These are phyloP conservation scores for Himalopsyche phryganea DNA, from an alignment of 1,140 invertebrate species.

Conservation along the genomic window DNA sequence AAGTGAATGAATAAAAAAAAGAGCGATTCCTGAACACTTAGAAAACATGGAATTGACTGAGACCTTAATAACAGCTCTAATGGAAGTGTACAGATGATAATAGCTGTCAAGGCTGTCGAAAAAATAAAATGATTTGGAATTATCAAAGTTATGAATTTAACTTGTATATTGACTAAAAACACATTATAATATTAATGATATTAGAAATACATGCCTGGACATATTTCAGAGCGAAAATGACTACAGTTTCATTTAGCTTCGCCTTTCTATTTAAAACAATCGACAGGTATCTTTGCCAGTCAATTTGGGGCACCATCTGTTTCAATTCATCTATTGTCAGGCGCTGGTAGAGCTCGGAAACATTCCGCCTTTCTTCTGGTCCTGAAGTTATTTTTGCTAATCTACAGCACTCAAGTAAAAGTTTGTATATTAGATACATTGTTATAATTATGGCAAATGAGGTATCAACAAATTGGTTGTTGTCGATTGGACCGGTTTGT, in stretches of 20 bases:
- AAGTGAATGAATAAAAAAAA: no score
- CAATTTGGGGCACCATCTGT: conserved; percentile 66
- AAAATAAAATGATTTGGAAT: no score
- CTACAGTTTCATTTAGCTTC: conserved; percentile 61
- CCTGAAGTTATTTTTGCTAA: conserved; percentile 68
- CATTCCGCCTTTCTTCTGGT: conserved; percentile 76
- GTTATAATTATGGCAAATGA: no score
- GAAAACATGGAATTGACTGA: no score
- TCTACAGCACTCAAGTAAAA: conserved; percentile 44
- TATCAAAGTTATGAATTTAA: no score
- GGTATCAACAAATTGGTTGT: neutral
- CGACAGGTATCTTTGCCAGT: conserved; percentile 73
- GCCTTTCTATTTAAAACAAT: conserved; percentile 63
- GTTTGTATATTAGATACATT: neutral
- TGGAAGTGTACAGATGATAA: no score
- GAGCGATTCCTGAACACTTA: no score
- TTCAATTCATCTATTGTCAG: conserved; percentile 71
- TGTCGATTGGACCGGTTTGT: no score
- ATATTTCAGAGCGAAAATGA: conserved; percentile 71
- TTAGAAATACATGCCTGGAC: conserved; percentile 43
- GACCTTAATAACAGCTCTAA: no score
- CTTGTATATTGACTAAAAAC: no score
- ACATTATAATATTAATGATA: neutral
- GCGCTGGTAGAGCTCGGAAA: conserved; percentile 73
- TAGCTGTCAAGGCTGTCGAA: no score